Percentiles rank a stretch among this genome's conserved stretches.
Evolutionary conservation across 2,888 invertebrate genomes (phyloP).

Genomic region (Elysia crispata): DNA sequence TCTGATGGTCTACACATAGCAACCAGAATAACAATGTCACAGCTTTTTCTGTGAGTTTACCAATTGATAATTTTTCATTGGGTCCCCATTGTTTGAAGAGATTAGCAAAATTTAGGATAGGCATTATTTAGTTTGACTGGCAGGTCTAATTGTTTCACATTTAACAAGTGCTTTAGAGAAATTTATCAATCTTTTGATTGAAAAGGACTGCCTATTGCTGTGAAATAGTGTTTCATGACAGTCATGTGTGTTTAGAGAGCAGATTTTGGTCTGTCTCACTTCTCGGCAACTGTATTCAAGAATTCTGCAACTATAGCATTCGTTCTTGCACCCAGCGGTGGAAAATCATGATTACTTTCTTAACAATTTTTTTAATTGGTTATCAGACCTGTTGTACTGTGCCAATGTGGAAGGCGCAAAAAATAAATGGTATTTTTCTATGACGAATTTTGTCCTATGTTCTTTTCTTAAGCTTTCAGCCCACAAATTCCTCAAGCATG

Average conservation of each 20-base stretch:
- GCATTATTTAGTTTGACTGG: not conserved
- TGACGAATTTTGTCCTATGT: not conserved
- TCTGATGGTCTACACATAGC: constrained; percentile 23
- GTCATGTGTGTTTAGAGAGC: constrained; percentile 4
- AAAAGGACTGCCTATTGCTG: not conserved
- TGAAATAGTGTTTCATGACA: not conserved
- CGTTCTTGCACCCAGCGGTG: not conserved
- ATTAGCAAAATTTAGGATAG: not conserved
- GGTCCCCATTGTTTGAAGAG: constrained; percentile 5
- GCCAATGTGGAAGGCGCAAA: constrained; percentile 3
- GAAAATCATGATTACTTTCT: not conserved
- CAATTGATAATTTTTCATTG: constrained; percentile 5
- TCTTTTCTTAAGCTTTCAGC: not conserved
- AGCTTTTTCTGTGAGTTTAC: constrained; percentile 12
- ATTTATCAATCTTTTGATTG: not conserved
- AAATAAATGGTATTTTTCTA: not conserved
- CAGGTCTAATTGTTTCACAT: constrained; percentile 5
- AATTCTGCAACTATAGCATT: not conserved
- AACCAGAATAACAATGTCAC: constrained; percentile 11
- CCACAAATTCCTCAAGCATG: not conserved
- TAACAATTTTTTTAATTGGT: not conserved
- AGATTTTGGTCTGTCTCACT: constrained; percentile 15
- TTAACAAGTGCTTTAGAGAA: constrained; percentile 20
- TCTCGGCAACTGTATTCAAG: not conserved
- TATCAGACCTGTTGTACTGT: not conserved